Evolutionary conservation across 2,113 vertebrate species (phyloP), one percentile per base, ranked within the genome.

Genomic region (Burhinus oedicnemus): DNA sequence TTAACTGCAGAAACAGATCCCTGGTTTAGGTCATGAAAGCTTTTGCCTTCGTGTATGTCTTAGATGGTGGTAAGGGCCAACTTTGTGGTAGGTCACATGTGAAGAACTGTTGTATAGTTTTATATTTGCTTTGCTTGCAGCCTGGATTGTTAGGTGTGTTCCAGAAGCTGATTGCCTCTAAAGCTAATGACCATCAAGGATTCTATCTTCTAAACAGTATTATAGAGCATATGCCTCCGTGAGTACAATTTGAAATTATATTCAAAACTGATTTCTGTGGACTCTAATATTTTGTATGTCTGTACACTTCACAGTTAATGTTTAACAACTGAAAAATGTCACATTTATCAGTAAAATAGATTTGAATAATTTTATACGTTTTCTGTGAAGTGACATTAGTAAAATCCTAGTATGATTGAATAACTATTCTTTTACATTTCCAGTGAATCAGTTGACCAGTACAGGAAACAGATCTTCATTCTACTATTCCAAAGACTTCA

Each of bases 151-250:
- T 99, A 29, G 99, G 99, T 87, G 99, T 99, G 94, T 99, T 99
- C 97, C 99, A 99, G 97, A 99, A 99, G 97, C 89, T 99, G 84
- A 99, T 99, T 87, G 99, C 99, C 78, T 99, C 99, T 52, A 99
- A 99, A 97, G 99, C 99, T 83, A 99, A 99, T 22, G 99, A 99
- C 97, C 99, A 99, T 94, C 99, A 99, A 97, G 99, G 99, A 23
- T 99, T 99, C 96, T 99, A 99, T 93, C 98, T 99, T 68, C 98
- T 99, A 16, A 99, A 99, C 97, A 99, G 99, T 89, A 99, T 99
- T 87, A 98, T 99, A 77, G 99, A 99, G 93, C 99, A 99, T 82
- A 99, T 99, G 99, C 99, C 99, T 40, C 96, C 98, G 99, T 99
- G 96, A 99, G 99, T 99, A 97, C 79, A 15, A 78, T 36, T 4